phyloP scores from a whole-genome alignment of 2,113 vertebrate genomes.

The human region GRCh38 chr2:224752501-224753000 shows the following conservation, averaged over 20 bases:
- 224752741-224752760: not conserved
- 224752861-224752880: not conserved
- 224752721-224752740: not conserved
- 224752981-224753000: not conserved
- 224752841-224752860: not conserved
- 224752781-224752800: not conserved
- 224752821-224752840: not conserved
- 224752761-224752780: not conserved
- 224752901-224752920: not conserved
- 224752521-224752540: fast-evolving
- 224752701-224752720: not conserved
- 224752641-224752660: not conserved
- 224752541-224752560: not conserved
- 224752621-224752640: not conserved
- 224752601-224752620: not conserved
- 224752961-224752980: not conserved
- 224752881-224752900: not conserved
- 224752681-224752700: fast-evolving
- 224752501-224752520: not conserved
- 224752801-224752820: not conserved
- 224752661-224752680: not conserved
- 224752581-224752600: not conserved
- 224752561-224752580: not conserved
- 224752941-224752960: not conserved
- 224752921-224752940: not conserved